These are phyloP conservation scores for Euzetes globulus DNA, from an alignment of 2,888 invertebrate genomes.

Conservation along the genomic window DNA sequence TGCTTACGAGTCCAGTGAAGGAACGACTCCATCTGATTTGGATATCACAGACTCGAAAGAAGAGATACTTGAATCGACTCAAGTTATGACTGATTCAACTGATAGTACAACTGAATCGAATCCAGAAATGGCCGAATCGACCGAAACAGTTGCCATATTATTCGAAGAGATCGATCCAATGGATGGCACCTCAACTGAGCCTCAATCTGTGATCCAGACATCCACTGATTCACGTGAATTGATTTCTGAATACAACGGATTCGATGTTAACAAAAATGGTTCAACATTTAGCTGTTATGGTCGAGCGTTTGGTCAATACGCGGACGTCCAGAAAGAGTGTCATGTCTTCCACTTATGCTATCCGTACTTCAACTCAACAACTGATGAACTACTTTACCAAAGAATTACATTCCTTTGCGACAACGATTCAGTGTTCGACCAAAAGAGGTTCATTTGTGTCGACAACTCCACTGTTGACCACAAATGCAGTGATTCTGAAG, in stretches of 20 bases:
- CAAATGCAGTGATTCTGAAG: constrained; percentile 16
- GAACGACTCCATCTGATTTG: no score
- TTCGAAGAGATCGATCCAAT: neutral
- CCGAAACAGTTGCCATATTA: no score
- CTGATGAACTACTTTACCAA: constrained; percentile 18
- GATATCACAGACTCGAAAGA: no score
- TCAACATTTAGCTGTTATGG: neutral
- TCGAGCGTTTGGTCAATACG: constrained; percentile 18
- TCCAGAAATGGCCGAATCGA: no score
- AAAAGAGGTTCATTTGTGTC: constrained; percentile 18
- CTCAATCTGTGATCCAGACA: neutral
- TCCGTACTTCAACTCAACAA: constrained; percentile 9
- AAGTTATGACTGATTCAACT: no score
- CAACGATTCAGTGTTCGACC: constrained; percentile 10
- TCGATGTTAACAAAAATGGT: neutral
- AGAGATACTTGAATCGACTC: no score
- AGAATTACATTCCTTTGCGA: constrained; percentile 1
- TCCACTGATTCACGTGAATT: neutral
- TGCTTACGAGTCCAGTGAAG: no score
- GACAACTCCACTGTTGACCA: constrained; percentile 17
- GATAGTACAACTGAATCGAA: no score
- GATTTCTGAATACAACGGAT: constrained; percentile 1
- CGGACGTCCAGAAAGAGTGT: constrained; percentile 1
- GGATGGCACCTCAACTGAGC: no score
- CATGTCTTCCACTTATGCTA: constrained; percentile 21